Conservation (phyloP, 2,797 vertebrate species). For the Discoglossus pictus region DNA sequence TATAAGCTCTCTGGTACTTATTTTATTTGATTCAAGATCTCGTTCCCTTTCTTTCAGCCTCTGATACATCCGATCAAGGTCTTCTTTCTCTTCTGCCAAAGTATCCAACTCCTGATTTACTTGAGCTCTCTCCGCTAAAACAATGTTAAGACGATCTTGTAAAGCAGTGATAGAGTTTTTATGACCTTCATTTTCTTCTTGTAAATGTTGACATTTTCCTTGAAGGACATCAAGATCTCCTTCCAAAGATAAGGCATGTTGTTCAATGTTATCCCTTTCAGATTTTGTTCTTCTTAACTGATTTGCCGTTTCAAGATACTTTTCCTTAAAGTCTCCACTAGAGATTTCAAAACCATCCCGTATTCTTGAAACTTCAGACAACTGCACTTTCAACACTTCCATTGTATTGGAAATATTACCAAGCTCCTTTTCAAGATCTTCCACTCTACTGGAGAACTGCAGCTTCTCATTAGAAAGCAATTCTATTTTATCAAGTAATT, state of each 20-base stretch:
- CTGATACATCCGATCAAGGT: slow-evolving; percentile 65
- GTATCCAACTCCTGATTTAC: slow-evolving; percentile 72
- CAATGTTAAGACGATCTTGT: slow-evolving; percentile 71
- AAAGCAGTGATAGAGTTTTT: slow-evolving; percentile 67
- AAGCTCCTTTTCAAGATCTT: slow-evolving; percentile 64
- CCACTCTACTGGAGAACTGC: slow-evolving; percentile 56
- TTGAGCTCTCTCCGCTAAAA: slow-evolving; percentile 68
- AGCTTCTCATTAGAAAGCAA: slow-evolving; percentile 61
- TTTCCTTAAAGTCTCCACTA: slow-evolving; percentile 72
- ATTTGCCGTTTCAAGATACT: slow-evolving; percentile 73
- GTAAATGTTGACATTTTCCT: slow-evolving; percentile 67
- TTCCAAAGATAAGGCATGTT: slow-evolving; percentile 71
- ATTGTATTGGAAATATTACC: slow-evolving; percentile 64
- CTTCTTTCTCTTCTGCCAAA: slow-evolving; percentile 74
- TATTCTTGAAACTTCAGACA: slow-evolving; percentile 63
- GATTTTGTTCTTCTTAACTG: slow-evolving; percentile 71
- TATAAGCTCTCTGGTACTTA: slow-evolving; percentile 67
- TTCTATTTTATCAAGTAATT: slow-evolving; percentile 60
- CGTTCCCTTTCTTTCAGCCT: slow-evolving; percentile 72
- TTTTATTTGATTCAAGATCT: slow-evolving; percentile 69
- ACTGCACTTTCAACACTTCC: slow-evolving; percentile 64
- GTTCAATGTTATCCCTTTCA: slow-evolving; percentile 76
- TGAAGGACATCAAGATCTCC: slow-evolving; percentile 72
- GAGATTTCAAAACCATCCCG: slow-evolving; percentile 66
- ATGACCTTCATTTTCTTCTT: slow-evolving; percentile 69